These are phyloP conservation scores for Listrodromus nycthemerus DNA, from an alignment of 2,888 invertebrate species.

Conservation along the genomic window DNA sequence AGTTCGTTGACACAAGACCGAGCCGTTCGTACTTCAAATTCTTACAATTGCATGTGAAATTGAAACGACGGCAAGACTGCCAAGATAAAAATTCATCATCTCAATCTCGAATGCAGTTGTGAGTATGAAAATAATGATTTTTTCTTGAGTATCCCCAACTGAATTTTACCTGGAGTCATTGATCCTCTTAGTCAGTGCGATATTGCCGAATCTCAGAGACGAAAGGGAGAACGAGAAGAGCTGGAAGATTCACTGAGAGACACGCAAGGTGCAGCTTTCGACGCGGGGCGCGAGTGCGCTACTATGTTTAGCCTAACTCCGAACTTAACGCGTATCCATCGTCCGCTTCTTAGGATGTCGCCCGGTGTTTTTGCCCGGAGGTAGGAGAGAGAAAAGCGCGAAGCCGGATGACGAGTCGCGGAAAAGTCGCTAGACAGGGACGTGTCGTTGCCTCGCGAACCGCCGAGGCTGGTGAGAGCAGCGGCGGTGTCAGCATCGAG, in stretches of 20 bases:
- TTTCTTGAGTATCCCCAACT: too few relatives aligned
- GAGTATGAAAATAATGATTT: too few relatives aligned
- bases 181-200: slow-evolving; percentile 1
- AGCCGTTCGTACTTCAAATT: slow-evolving; percentile 35
- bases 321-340: background rate
- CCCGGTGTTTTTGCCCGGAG: background rate
- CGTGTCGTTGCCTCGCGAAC: slow-evolving; percentile 71
- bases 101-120: too few relatives aligned
- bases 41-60: too few relatives aligned
- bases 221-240: background rate
- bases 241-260: slow-evolving; percentile 23
- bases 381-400: slow-evolving; percentile 11
- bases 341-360: slow-evolving; percentile 3
- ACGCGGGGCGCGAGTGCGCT: slow-evolving; percentile 69
- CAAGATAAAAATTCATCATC: too few relatives aligned
- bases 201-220: slow-evolving; percentile 49
- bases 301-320: slow-evolving; percentile 76
- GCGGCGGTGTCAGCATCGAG: slow-evolving; percentile 43
- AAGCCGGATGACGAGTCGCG: slow-evolving; percentile 67
- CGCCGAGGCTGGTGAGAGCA: slow-evolving; percentile 24
- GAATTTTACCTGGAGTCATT: too few relatives aligned
- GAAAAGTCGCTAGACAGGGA: slow-evolving; percentile 73
- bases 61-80: too few relatives aligned
- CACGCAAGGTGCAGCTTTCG: slow-evolving; percentile 33
- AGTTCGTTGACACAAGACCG: too few relatives aligned